These are phyloP conservation scores for Stercorarius parasiticus DNA, from an alignment of 2,113 vertebrate genomes.

Conservation along the genomic window DNA sequence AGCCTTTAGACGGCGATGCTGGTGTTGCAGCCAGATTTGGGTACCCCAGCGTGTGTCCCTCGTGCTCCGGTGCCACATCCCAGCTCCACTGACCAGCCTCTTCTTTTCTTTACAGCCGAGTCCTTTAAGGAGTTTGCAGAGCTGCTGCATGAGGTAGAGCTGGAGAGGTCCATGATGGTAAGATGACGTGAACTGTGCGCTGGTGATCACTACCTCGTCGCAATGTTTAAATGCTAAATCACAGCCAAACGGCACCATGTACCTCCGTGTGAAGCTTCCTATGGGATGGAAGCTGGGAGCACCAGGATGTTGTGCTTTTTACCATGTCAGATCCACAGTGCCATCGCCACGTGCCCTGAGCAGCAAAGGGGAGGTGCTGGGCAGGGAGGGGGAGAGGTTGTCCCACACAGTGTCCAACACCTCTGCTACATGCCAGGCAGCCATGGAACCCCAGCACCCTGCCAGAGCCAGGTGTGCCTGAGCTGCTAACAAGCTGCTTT, in stretches of 20 bases:
- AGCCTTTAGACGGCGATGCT: fast-evolving
- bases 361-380: not conserved
- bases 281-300: not conserved
- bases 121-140: slow-evolving; percentile 97
- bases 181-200: not conserved
- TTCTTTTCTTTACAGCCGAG: slow-evolving; percentile 79
- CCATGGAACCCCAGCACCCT: not conserved
- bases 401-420: not conserved
- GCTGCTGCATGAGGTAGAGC: slow-evolving; percentile 91
- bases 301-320: fast-evolving
- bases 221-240: not conserved
- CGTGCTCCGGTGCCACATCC: fast-evolving
- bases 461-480: not conserved
- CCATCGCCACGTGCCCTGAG: fast-evolving
- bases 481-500: not conserved
- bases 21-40: not conserved
- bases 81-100: not conserved
- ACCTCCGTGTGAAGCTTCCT: not conserved
- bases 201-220: fast-evolving
- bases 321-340: fast-evolving
- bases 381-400: not conserved
- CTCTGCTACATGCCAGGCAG: not conserved
- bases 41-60: fast-evolving
- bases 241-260: fast-evolving
- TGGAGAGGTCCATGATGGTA: slow-evolving; percentile 98